Evolutionary conservation across 2,797 vertebrate species (phyloP), one percentile per base, ranked within the genome.

Genomic region (Peromyscus nudipes): DNA sequence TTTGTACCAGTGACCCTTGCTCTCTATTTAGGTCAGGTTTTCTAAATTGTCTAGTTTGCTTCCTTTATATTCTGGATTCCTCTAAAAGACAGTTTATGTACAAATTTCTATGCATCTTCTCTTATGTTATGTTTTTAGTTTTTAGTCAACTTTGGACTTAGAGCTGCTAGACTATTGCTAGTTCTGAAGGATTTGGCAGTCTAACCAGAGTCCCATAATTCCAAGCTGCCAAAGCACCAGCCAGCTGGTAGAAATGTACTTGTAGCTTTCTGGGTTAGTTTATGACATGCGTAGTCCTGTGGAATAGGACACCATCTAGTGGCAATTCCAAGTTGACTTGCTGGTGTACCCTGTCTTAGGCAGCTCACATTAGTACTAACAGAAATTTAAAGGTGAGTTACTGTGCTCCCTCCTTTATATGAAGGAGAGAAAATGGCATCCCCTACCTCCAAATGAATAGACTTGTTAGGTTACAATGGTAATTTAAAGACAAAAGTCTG

Each of bases 281-380:
- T 49, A 49, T 75, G 67, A 60, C 43, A 29, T 23, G 8, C 1
- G 0, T 19, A 13, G 5, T 57, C 8, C 31, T 12, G 34, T 84
- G 92, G 60, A 91, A 73, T 60, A 87, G 80, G 60, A 69, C 52
- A 52, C 97, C 97, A 94, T 94, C 92, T 97, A 94, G 94, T 97
- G 95, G 93, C 69, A 92, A 14, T 62, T 93, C 89, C 52, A 92
- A 3, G 14, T 82, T 76, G 25, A 62, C 49, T 83, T 71, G 64
- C 37, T 90, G 0, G 76, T 46, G 0, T 55, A 55, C 2, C 73
- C 13, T 43, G 34, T 73, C 49, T 89, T 91, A 49, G n/a, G 79
- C 81, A 91, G 43, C 25, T 86, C 82, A 89, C 43, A n/a, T 75
- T 95, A 65, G 31, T 85, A 49, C 37, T 91, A 57, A 77, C 86